Base-by-base conservation (phyloP, 2,888 invertebrate species). In the Mimas tiliae region DNA sequence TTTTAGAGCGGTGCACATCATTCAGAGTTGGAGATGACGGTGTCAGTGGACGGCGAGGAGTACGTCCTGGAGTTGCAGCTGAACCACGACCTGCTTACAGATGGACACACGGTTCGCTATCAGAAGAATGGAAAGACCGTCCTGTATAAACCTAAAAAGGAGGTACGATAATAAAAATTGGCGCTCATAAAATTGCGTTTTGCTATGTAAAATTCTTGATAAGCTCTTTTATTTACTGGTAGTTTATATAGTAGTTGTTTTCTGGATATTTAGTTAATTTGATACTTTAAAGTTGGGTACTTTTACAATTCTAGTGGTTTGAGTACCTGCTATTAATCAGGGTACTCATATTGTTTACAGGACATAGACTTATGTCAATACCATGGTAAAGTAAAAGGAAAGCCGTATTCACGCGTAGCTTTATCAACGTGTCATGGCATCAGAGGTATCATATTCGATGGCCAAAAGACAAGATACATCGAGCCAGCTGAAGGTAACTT, bases 361-460 rank as follows among this genome's bases (percentile, higher is more conserved):
- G 96, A 96, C 78, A 82, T 96, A 67, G 95, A 96, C 76, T 84
- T 96, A 76, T 97, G 97, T 84, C 96, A 97, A 83, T 97, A 97
- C 83, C 94, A 95, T 77, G 98, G 98, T 67, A 95, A 94, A 70
- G 95, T 98, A 66, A 94, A 96, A 70, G 96, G 95, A 68, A 93
- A 94, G 73, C 93, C 95, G 1, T 92, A 94, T 67, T 98, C 98
- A 4, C 96, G 96, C 96, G 98, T 95, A 65, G 98, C 98, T 0
- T 83, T 98, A 63, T 98, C 98, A 63, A 98, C 98, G 6, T 98
- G 98, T 83, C 89, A 94, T 64, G 96, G 96, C 62, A 87, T 96
- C 51, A 95, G 96, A 64, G 98, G 98, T 8, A 94, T 97, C 69
- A 94, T 98, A 70, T 97, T 95, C 84, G 97, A 98, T 83, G 98